A percentile compares a stretch with the other conserved stretches of the same genome.
These are phyloP conservation scores for Pomacea canaliculata DNA, from an alignment of 2,888 invertebrate genomes.

Conservation along the genomic window DNA sequence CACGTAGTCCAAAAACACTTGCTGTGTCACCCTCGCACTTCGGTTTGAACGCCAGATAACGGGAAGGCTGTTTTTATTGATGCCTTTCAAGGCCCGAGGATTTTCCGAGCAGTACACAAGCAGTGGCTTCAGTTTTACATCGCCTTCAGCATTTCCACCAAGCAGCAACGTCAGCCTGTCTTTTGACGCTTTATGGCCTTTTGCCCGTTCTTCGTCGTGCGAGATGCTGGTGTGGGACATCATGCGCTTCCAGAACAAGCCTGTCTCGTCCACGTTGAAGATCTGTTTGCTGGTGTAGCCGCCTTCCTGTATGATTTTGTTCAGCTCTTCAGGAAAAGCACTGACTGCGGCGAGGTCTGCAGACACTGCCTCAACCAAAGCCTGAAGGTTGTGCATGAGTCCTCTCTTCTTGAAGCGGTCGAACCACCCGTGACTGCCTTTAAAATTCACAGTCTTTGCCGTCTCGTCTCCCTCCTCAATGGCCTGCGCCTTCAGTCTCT, in stretches of 20 bases:
- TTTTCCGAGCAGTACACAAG: conserved; percentile 18
- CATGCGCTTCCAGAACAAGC: conserved; percentile 28
- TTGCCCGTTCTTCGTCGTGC: neutral
- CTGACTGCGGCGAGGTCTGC: conserved; percentile 3
- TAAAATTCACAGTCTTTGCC: neutral
- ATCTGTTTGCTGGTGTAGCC: conserved; percentile 27
- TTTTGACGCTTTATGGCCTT: conserved; percentile 11
- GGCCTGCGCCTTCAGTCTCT: neutral
- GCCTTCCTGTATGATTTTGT: conserved; percentile 12
- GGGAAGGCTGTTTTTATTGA: conserved; percentile 18
- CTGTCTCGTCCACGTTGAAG: conserved; percentile 27
- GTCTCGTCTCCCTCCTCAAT: neutral
- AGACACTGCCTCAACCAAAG: neutral
- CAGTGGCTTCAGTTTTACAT: conserved; percentile 24
- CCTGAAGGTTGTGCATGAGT: neutral
- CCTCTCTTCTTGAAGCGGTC: conserved; percentile 19
- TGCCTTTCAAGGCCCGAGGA: conserved; percentile 11
- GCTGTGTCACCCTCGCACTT: conserved; percentile 22
- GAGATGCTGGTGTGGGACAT: conserved; percentile 10
- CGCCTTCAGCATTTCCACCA: conserved; percentile 25
- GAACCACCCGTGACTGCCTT: conserved; percentile 22
- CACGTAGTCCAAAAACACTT: conserved; percentile 24
- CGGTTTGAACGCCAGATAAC: conserved; percentile 22
- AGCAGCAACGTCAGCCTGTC: conserved; percentile 21
- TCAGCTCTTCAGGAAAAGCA: neutral